These are phyloP conservation scores for Nemotelus pantherinus DNA, from an alignment of 2,888 invertebrate genomes.

Conservation along the genomic window DNA sequence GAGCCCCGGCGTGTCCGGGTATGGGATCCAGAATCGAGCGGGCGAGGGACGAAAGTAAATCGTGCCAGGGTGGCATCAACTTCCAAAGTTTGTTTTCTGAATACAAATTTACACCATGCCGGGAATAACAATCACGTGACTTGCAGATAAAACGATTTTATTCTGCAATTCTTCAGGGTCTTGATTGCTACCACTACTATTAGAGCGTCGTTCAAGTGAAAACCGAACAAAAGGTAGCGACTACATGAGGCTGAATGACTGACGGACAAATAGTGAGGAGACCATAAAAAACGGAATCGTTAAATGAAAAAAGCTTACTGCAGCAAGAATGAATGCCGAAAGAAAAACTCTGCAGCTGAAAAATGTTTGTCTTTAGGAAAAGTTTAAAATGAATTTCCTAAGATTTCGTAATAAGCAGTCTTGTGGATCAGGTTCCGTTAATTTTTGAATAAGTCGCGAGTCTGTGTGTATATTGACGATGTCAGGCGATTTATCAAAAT, in stretches of 20 bases:
- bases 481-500: too few relatives aligned
- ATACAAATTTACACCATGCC: slow-evolving; percentile 51
- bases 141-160: slow-evolving; percentile 50
- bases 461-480: too few relatives aligned
- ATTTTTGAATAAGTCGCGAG: too few relatives aligned
- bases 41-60: slow-evolving; percentile 4
- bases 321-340: neutral
- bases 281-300: slow-evolving; percentile 28
- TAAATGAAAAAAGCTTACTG: slow-evolving; percentile 22
- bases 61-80: slow-evolving; percentile 46
- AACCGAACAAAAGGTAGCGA: neutral
- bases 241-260: neutral
- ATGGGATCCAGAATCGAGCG: neutral
- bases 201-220: slow-evolving; percentile 32
- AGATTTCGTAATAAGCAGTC: too few relatives aligned
- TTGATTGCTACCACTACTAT: slow-evolving; percentile 47
- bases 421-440: too few relatives aligned
- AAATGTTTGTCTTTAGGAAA: slow-evolving; percentile 15
- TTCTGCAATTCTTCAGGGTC: slow-evolving; percentile 50
- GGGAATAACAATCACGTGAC: slow-evolving; percentile 51
- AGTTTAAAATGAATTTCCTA: slow-evolving; percentile 18
- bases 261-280: slow-evolving; percentile 28
- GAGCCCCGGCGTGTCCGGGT: slow-evolving; percentile 23
- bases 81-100: slow-evolving; percentile 50
- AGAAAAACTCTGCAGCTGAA: neutral